Evolutionary conservation across 2,113 vertebrate genomes (phyloP), one percentile per base, ranked within the genome.

Genomic region (Setophaga kirtlandii): DNA sequence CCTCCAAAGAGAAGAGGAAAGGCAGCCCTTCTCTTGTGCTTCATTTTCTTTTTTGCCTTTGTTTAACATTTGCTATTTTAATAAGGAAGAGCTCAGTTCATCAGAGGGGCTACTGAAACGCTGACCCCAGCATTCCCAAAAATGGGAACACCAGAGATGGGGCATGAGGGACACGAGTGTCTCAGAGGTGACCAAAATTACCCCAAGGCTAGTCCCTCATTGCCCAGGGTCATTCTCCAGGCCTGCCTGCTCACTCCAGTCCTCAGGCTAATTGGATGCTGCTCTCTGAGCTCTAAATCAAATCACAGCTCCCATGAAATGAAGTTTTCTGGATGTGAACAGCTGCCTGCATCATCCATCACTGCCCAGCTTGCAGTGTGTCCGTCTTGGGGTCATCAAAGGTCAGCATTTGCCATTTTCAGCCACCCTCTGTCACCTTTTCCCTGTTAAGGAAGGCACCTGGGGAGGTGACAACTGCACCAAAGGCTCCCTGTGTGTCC

Each of bases 201-300:
- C n/a, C 65, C 52, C 64, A 53, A 60, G 24, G n/a, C 63, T 1
- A 0, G 28, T 84, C n/a, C 25, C 44, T 89, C 69, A 55, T 31
- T 5, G 2, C 31, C 37, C 7, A 0, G 64, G 46, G 65, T 70
- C 27, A 5, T 46, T 80, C 58, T 92, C 37, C 5, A 30, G 75
- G 56, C 75, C 92, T 3, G 13, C 53, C 67, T 39, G 59, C 74
- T 91, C n/a, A 2, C 91, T 96, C 33, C 83, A 89, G 71, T 93
- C 92, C 92, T 91, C 47, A 3, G 63, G 83, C 95, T 97, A 96
- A 98, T 97, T 95, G 93, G 77, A 93, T 94, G 92, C 87, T 93
- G 96, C 96, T 96, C 95, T 95, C 95, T 12, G 49, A 93, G 95
- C 90, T 92, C 86, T 96, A 97, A 97, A 98, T 98, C 96, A 97